Evolutionary conservation across 2,888 invertebrate genomes (phyloP), one percentile per base, ranked within the genome.

Genomic region (Aporophyla nigra): DNA sequence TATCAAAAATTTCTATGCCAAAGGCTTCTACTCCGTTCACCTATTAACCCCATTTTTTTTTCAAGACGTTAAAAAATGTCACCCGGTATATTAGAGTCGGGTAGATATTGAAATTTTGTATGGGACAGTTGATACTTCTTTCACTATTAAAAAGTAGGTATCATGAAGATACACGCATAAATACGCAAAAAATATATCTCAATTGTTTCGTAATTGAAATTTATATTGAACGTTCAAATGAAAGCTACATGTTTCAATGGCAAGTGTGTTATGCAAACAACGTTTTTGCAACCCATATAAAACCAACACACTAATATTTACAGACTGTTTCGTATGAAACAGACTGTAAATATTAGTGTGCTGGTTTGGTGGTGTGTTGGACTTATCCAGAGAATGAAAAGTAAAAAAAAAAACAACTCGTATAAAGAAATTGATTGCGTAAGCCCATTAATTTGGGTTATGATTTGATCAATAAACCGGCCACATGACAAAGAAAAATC

Each of bases 391-490:
- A 43, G n/a, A n/a, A 5, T 3, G 53, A 6, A 5, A 53, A n/a
- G n/a, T n/a, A n/a, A 78, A 71, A n/a, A 78, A 78, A 78, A 78
- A 14, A 16, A 33, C 4, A 53, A 59, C 76, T 71, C 58, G 51
- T 59, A 1, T 12, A 24, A 16, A 71, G 33, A 71, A 78, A 71
- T 76, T 76, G 56, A 77, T 54, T 54, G 24, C 46, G 53, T 65
- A 46, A 62, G 12, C 21, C 53, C 16, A 21, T 46, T n/a, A n/a
- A n/a, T 19, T 33, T 61, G 27, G 43, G 59, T 16, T 62, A 59
- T 43, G 76, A 43, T 76, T 71, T 53, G 33, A 46, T 76, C 19
- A 51, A 59, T 58, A 43, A 3, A 10, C 10, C 16, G 58, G 21
- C 21, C 24, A 33, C 24, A 33, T 33, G 51, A 59, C 16, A 71